Evolutionary conservation across 2,113 vertebrate species (phyloP).

Genomic region (Xenotilapia flavipinnis): DNA sequence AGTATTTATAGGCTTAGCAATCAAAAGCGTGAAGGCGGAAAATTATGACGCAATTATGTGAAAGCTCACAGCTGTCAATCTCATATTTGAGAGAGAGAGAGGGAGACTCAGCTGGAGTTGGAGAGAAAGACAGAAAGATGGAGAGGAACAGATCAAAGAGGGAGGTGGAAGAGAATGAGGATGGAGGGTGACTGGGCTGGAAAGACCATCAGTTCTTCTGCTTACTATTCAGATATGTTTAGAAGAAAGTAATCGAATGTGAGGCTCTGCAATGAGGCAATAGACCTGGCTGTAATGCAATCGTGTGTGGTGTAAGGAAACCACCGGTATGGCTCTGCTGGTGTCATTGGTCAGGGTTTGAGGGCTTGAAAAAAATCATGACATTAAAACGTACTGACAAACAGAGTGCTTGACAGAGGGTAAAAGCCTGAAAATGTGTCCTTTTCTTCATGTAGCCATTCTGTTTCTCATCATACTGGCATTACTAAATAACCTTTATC

Average conservation of each 20-base stretch:
- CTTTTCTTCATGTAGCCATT: not conserved
- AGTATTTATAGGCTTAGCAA: not conserved
- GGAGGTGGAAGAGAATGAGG: not conserved
- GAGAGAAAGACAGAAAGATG: not conserved
- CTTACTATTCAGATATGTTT: conserved; percentile 35
- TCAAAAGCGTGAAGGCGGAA: not conserved
- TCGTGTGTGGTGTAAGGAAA: not conserved
- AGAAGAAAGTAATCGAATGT: conserved; percentile 5
- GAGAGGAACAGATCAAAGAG: conserved; percentile 28
- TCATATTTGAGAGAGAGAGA: conserved; percentile 1
- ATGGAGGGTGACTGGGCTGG: not conserved
- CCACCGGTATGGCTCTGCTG: not conserved
- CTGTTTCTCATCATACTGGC: not conserved
- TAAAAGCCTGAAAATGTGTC: not conserved
- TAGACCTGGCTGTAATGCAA: not conserved
- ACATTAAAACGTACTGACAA: not conserved
- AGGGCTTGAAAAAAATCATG: not conserved
- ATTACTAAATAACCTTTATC: not conserved
- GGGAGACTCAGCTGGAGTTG: not conserved
- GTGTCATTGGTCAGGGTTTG: not conserved
- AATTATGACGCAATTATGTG: conserved; percentile 52
- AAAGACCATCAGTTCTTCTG: conserved; percentile 2
- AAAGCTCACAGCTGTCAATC: conserved; percentile 42
- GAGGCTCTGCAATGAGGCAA: conserved; percentile 36
- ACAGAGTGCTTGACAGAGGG: not conserved